A percentile compares a stretch with the other conserved stretches of the same genome.
These are phyloP conservation scores for Cyrtonyx montezumae DNA, from an alignment of 2,113 vertebrate genomes.

Conservation along the genomic window DNA sequence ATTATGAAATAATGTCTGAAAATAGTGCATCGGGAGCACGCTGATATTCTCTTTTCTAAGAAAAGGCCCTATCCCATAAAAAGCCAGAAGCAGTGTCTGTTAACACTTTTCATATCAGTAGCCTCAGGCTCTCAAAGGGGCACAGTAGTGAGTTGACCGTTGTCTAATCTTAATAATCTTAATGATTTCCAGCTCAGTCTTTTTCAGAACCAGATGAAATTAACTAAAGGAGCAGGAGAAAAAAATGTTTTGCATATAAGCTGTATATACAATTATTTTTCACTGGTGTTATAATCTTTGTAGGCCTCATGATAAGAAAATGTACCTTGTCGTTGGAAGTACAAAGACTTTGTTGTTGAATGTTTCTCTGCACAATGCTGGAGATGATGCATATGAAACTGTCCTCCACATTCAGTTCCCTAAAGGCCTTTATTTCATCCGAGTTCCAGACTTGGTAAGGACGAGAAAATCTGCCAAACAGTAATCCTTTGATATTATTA, in stretches of 20 bases:
- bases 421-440: slow-evolving; percentile 87
- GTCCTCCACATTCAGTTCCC: slow-evolving; percentile 84
- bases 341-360: slow-evolving; percentile 85
- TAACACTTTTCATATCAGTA: not conserved
- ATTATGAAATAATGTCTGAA: not conserved
- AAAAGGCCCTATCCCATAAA: not conserved
- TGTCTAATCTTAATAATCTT: not conserved
- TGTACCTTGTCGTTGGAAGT: slow-evolving; percentile 86
- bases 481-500: not conserved
- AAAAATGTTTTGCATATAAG: not conserved
- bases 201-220: not conserved
- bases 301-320: slow-evolving; percentile 83
- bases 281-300: not conserved
- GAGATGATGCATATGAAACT: slow-evolving; percentile 91
- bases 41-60: not conserved
- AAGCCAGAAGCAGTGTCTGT: not conserved
- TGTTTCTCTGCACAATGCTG: slow-evolving; percentile 83
- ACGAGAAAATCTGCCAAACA: not conserved
- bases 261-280: not conserved
- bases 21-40: not conserved
- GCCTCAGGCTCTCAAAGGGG: not conserved
- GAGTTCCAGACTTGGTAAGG: slow-evolving; percentile 88
- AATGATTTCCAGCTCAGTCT: not conserved
- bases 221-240: not conserved
- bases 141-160: not conserved